phyloP scores from a whole-genome alignment of 2,888 invertebrate genomes.

The Drosophila buzzatii region DNA sequence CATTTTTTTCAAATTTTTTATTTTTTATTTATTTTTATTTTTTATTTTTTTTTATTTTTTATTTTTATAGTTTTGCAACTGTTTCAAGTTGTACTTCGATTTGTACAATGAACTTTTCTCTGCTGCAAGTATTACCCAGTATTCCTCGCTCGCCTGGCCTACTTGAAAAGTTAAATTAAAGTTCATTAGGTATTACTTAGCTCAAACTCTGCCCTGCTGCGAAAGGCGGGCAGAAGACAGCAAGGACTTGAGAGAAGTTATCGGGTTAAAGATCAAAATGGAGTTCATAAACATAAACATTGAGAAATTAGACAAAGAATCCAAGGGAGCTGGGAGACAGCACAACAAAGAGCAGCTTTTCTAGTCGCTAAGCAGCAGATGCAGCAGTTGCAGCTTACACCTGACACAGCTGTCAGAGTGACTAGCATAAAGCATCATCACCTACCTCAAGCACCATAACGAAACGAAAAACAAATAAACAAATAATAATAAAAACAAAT shows the following conservation, averaged over 20 bases:
- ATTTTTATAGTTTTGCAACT: background rate
- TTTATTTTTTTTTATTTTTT: background rate
- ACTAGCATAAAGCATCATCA: no score
- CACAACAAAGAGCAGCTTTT: no score
- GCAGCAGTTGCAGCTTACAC: no score
- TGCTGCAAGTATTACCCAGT: no score
- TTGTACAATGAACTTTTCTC: background rate
- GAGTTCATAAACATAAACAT: background rate
- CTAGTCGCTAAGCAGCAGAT: no score
- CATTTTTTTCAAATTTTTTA: background rate
- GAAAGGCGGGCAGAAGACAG: background rate
- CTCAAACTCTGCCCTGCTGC: background rate
- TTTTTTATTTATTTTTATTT: background rate
- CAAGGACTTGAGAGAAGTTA: no score
- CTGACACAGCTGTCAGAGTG: no score
- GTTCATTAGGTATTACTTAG: background rate
- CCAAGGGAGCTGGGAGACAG: no score
- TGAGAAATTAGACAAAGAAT: background rate
- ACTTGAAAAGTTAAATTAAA: background rate
- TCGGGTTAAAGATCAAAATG: background rate
- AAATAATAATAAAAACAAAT: no score
- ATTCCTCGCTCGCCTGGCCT: background rate
- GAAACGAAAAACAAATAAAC: no score
- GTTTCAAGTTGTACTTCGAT: background rate
- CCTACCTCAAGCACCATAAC: no score